Evolutionary conservation across 2,888 invertebrate species (phyloP), one percentile per base, ranked within the genome.

Genomic region (Acutogordius australiensis): DNA sequence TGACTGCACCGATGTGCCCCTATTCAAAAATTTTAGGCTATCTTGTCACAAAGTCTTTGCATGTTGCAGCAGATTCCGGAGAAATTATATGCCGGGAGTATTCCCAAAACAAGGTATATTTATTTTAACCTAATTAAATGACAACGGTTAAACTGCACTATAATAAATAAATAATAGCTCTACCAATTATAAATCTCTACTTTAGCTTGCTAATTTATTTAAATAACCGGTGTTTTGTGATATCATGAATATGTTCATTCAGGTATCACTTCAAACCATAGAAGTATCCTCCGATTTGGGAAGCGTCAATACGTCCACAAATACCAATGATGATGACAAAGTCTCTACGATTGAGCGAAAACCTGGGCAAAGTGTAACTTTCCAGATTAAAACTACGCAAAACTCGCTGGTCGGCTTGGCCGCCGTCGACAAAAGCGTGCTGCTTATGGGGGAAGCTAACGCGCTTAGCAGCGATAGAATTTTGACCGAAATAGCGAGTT

Each of bases 361-460:
- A 13, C 37, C 37, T 13, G 37, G 18, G 8, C 18, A 8, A 37
- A 37, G 8, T 8, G 8, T 37, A 37, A 80, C 82, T 64, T 72
- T 91, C 8, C 76, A 78, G 1, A 79, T 90, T 13, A 75, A 77
- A 27, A 81, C 88, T 0, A 82, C 81, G 68, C 80, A 84, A 0
- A 81, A 85, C 65, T 85, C 90, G 0, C 80, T 80, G 65, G 81
- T 88, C 21, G 86, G 84, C 1, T 72, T 91, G 4, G 73, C 90
- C 64, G 90, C 84, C 0, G 80, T 85, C 2, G 90, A 91, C 71
- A 80, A 84, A 70, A 80, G 81, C 68, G 81, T 82, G 2, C 69
- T 80, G 2, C 69, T 81, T 13, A 72, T 85, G 13, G 79, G 80
- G 67, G 75, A 77, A 21, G 83, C 83, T 67, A 80, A 81, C 66